Base-by-base conservation (phyloP, 1,140 invertebrate species). In the Batillaria attramentaria region DNA sequence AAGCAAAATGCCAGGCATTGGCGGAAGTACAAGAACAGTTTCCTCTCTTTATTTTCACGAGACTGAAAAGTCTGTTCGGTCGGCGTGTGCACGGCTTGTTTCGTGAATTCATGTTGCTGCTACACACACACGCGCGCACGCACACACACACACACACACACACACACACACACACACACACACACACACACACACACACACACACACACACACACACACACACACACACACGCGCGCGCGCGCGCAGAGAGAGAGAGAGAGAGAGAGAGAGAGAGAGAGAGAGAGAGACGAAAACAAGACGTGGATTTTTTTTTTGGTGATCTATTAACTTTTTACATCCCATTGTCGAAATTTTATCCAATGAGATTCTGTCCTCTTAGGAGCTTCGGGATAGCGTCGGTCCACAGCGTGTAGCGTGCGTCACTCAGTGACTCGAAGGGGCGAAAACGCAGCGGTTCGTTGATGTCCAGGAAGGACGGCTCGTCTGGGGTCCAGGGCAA, bases 151-250 rank as follows among this genome's bases (percentile, higher is more conserved):
- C 39, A 39, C 66, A 69, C 66, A 69, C 66, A 69, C 66, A 69
- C 66, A 69, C 66, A 69, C 66, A 41, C 66, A 69, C 66, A 69
- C 66, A 69, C 66, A 69, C 62, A 65, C 62, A 33, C 62, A 65
- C 62, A 33, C 62, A 65, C 62, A 65, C 28, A 33, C 62, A 65
- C 37, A 69, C 66, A 69, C 37, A 41, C 66, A 41, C 37, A 41
- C 66, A 37, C 66, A 41, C 66, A 37, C 66, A 13, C 66, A 69
- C 66, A 41, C 39, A 69, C 66, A 41, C 66, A 69, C 66, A 41
- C 66, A 69, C 66, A 41, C 66, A 69, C 66, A 69, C 66, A 41
- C 66, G 42, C 37, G 42, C 66, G 42, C 66, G 42, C 66, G 28
- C 66, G 42, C 66, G 42, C 66, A 69, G 37, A 3, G 37, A 69